Base-by-base conservation (phyloP, 2,113 vertebrate species). In the Salvelinus namaycush region DNA sequence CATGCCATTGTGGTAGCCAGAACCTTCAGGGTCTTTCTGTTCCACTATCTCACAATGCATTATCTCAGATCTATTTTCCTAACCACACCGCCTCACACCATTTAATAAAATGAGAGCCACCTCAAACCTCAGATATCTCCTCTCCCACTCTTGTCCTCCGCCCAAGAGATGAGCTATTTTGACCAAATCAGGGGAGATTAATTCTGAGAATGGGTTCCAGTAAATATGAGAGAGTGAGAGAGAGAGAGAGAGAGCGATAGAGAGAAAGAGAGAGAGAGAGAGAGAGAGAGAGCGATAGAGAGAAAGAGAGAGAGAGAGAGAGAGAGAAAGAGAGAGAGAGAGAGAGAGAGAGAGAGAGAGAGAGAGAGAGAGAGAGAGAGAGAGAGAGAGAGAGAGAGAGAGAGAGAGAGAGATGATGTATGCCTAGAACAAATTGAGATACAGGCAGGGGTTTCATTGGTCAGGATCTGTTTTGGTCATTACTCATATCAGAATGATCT, bases 121-220 rank as follows among this genome's bases (percentile, higher is more conserved):
- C 71, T 54, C 66, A 72, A 72, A 81, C 89, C 87, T 85, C 84
- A 85, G 78, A 80, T 79, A 60, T 87, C 75, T 87, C 34, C 76
- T 59, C 62, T 82, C 88, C 81, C 83, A 77, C 20, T 81, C 75
- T 72, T 81, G 80, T 87, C 79, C 18, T 5, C 68, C 78, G 74
- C 87, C 81, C 74, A 82, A 22, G 54, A 77, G 84, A 89, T 81
- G 72, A 86, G 73, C 67, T 85, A 84, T 89, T 89, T 87, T 83
- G 76, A 89, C 84, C 74, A 74, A 83, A 81, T 79, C 59, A 54
- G 62, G 66, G 80, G 48, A 76, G 60, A 79, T 87, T 75, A 74
- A 76, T 81, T 88, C 83, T 66, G 71, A 75, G 82, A 89, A 87
- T 81, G 62, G 74, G 76, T 80, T 90, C 62, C 54, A 81, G 79